phyloP scores from a whole-genome alignment of 2,113 vertebrate species.

The Lanius ludovicianus region DNA sequence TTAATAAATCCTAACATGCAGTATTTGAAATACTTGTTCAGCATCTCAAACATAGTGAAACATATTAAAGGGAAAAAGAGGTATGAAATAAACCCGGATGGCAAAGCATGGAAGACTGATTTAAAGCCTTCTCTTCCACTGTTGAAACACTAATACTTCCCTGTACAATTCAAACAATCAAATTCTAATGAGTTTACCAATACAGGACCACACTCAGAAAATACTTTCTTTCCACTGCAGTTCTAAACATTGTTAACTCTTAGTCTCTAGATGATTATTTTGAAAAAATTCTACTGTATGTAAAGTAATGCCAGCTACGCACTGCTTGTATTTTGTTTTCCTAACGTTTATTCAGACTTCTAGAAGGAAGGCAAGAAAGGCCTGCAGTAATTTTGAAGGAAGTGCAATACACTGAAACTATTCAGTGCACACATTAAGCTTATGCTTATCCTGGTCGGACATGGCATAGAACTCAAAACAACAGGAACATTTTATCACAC shows the following conservation, averaged over 20 bases:
- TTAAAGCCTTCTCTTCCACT: neutral
- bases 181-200: neutral
- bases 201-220: neutral
- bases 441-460: neutral
- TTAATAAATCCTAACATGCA: neutral
- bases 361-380: neutral
- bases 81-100: neutral
- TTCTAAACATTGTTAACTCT: neutral
- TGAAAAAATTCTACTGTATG: neutral
- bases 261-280: neutral
- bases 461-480: neutral
- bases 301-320: neutral
- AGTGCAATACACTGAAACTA: neutral
- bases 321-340: neutral
- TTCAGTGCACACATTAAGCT: rapidly evolving
- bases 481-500: neutral
- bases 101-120: neutral
- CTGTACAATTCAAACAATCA: neutral
- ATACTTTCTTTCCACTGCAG: neutral
- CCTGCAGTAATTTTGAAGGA: neutral
- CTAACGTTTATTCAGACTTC: neutral
- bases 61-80: neutral
- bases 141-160: neutral
- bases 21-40: neutral
- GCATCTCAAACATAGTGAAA: neutral